Evolutionary conservation across 92 coral and sea anemone species (phyloP), one percentile per base, ranked within the genome.

Genomic region (Zoanthus sansibaricus): DNA sequence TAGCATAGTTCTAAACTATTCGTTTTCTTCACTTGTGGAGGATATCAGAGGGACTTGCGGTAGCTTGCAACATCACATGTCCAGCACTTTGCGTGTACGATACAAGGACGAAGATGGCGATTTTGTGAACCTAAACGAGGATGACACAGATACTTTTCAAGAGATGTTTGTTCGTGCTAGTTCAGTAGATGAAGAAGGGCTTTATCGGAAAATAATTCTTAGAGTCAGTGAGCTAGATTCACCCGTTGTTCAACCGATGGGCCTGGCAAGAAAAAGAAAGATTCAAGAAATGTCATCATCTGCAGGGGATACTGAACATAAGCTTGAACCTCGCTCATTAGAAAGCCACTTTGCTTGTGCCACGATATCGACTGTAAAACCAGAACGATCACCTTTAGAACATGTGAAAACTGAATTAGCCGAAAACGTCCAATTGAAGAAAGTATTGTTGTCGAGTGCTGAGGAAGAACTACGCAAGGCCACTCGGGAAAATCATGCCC

Each of bases 181-280:
- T 42, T 82, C 82, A 18, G 84, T 32, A 74, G 91, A 88, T 51
- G n/a, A n/a, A n/a, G 87, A 83, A 83, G 83, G 88, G 66, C 52
- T 75, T 11, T 70, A 83, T 78, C 86, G 84, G 37, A 88, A 88
- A 71, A 74, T 88, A 49, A 51, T 54, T 88, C 71, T 77, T 88
- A 68, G 67, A 89, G 76, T 91, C 86, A 72, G 84, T 82, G 93
- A 90, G 77, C 92, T 82, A 52, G 87, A 90, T 84, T 92, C 91
- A 21, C 93, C 93, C 25, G 88, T 78, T 55, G 90, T 72, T 11
- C 49, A 10, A 18, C 80, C 66, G 5, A 20, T 14, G 20, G 21
- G 59, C 56, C 56, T 51, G 56, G 12, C 56, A 51, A 51, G 56
- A 51, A 51, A 51, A 51, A 0, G 56, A 51, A 51, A 51, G 55